A percentile compares a stretch with the other conserved stretches of the same genome.
These are phyloP conservation scores for Dromiciops gliroides DNA, from an alignment of 2,113 vertebrate genomes.

Conservation along the genomic window DNA sequence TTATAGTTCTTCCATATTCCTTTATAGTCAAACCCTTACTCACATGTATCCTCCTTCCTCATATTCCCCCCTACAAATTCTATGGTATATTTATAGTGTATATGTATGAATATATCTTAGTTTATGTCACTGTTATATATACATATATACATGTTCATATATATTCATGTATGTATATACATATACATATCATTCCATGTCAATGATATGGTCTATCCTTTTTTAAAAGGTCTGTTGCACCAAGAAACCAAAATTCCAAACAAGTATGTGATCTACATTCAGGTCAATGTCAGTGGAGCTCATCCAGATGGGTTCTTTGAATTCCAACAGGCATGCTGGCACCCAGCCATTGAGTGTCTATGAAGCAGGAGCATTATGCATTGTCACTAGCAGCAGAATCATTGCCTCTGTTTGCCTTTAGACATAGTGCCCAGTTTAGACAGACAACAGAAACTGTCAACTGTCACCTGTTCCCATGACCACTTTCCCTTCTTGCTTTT, in stretches of 20 bases:
- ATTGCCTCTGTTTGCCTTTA: slow-evolving; percentile 23
- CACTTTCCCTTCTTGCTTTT: slow-evolving; percentile 41
- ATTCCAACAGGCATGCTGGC: slow-evolving; percentile 47
- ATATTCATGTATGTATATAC: background rate
- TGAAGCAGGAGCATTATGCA: background rate
- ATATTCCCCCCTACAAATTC: background rate
- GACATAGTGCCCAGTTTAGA: background rate
- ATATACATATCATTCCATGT: slow-evolving; percentile 4
- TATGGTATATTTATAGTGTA: background rate
- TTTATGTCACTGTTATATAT: too few species aligned
- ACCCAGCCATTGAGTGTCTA: slow-evolving; percentile 33
- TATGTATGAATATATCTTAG: background rate
- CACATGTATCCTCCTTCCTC: background rate
- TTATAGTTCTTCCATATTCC: background rate
- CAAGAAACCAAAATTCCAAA: slow-evolving; percentile 25
- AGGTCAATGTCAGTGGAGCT: slow-evolving; percentile 50
- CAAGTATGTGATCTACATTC: slow-evolving; percentile 54
- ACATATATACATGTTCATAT: background rate
- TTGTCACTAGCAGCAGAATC: slow-evolving; percentile 49
- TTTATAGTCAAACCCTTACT: background rate
- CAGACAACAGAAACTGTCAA: slow-evolving; percentile 53
- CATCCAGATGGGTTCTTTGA: slow-evolving; percentile 52
- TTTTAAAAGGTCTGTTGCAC: slow-evolving; percentile 41
- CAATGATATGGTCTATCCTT: slow-evolving; percentile 39
- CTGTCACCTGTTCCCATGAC: slow-evolving; percentile 42